phyloP scores from a whole-genome alignment of 2,888 invertebrate genomes.

The Xestia ashworthii region DNA sequence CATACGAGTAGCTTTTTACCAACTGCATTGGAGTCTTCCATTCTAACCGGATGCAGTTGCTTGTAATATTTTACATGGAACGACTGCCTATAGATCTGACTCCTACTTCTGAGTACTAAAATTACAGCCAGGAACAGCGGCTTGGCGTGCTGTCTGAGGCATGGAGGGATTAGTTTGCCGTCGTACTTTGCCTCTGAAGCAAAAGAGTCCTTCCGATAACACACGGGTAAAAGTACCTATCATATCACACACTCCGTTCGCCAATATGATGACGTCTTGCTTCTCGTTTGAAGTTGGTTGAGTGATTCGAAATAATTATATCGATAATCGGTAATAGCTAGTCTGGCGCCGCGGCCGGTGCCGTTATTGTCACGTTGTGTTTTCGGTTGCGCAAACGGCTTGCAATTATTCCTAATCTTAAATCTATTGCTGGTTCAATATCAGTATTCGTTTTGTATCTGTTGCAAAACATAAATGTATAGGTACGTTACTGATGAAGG shows the following conservation, averaged over 20 bases:
- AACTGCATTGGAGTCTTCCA: neutral
- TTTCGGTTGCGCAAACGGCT: constrained; percentile 66
- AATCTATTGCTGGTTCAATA: constrained; percentile 32
- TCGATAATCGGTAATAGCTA: constrained; percentile 77
- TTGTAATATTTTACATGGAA: neutral
- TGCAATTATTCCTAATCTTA: constrained; percentile 26
- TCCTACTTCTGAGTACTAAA: too few relatives aligned
- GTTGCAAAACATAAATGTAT: constrained; percentile 2
- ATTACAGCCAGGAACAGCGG: neutral
- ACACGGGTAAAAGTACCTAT: constrained; percentile 2
- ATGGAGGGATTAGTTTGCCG: neutral
- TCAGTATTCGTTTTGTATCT: constrained; percentile 4
- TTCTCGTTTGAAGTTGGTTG: constrained; percentile 71
- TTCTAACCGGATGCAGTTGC: neutral
- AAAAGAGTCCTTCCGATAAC: neutral
- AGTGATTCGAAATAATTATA: constrained; percentile 77
- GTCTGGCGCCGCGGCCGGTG: constrained; percentile 78
- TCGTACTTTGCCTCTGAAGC: neutral
- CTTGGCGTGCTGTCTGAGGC: neutral
- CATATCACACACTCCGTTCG: constrained; percentile 51
- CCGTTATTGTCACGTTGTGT: constrained; percentile 81
- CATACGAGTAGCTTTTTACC: neutral
- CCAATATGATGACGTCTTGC: constrained; percentile 33
- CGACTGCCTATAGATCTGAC: too few relatives aligned
- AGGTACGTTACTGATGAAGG: neutral